A percentile compares a stretch with the other conserved stretches of the same genome.
These are phyloP conservation scores for Trichomycterus rosablanca DNA, from an alignment of 2,113 vertebrate species.

Conservation along the genomic window DNA sequence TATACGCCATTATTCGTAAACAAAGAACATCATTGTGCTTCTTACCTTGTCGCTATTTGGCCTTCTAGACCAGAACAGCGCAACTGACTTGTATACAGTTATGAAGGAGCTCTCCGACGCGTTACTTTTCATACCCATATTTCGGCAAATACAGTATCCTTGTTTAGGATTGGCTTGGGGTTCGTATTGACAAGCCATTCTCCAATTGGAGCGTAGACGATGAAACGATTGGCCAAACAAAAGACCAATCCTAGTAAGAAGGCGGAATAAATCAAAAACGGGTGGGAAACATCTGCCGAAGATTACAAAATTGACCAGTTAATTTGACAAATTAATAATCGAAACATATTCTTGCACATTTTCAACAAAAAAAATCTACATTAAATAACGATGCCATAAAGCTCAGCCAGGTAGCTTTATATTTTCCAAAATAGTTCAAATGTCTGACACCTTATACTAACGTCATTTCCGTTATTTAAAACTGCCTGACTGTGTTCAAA, in stretches of 20 bases:
- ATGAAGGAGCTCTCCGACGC: constrained; percentile 6
- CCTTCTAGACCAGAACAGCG: constrained; percentile 75
- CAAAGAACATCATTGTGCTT: neutral
- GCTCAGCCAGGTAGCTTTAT: too few species aligned
- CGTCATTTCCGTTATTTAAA: too few species aligned
- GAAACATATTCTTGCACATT: too few species aligned
- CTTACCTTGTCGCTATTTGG: constrained; percentile 75
- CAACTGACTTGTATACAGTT: constrained; percentile 34
- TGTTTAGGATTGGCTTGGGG: neutral
- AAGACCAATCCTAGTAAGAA: neutral
- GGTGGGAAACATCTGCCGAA: neutral
- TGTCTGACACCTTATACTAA: too few species aligned
- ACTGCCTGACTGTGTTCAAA: too few species aligned
- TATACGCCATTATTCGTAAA: neutral
- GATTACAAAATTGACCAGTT: too few species aligned
- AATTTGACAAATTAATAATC: too few species aligned
- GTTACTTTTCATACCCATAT: neutral
- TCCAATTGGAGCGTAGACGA: neutral
- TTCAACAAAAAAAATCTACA: too few species aligned
- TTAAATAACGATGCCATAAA: too few species aligned
- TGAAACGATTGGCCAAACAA: neutral
- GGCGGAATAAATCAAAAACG: neutral
- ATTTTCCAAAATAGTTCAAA: too few species aligned
- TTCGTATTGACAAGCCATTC: neutral
- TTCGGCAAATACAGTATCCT: neutral